Percentiles rank a stretch among this genome's conserved stretches.
These are phyloP conservation scores for Tyto alba DNA, from an alignment of 2,113 vertebrate genomes.

Conservation along the genomic window DNA sequence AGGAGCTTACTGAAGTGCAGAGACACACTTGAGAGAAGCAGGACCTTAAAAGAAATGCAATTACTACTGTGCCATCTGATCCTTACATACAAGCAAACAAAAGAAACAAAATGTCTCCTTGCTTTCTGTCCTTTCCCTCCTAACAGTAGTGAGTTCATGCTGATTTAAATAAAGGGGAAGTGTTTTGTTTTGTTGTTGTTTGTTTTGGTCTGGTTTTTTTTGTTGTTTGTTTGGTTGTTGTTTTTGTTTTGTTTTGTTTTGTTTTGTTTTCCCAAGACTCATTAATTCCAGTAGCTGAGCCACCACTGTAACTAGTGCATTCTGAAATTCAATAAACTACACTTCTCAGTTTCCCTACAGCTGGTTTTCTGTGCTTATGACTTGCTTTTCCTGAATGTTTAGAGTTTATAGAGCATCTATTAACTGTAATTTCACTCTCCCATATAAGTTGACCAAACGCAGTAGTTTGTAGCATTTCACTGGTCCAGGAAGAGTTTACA, in stretches of 20 bases:
- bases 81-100: not conserved
- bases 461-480: not conserved
- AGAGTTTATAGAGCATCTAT: not conserved
- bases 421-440: not conserved
- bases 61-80: not conserved
- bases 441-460: not conserved
- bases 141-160: not conserved
- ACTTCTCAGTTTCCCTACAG: not conserved
- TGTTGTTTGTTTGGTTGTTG: too few relatives aligned
- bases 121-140: not conserved
- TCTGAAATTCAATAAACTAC: not conserved
- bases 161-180: constrained; percentile 4
- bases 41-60: not conserved
- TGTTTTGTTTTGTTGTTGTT: not conserved
- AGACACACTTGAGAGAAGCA: not conserved
- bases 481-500: not conserved
- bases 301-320: not conserved
- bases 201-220: too few relatives aligned
- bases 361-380: not conserved
- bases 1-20: not conserved
- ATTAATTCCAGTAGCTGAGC: not conserved
- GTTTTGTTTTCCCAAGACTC: not conserved
- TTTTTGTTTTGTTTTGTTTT: not conserved
- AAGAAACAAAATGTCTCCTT: not conserved
- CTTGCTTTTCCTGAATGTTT: not conserved